Evolutionary conservation across 2,888 invertebrate genomes (phyloP).

Genomic region (Parnassius mnemosyne): DNA sequence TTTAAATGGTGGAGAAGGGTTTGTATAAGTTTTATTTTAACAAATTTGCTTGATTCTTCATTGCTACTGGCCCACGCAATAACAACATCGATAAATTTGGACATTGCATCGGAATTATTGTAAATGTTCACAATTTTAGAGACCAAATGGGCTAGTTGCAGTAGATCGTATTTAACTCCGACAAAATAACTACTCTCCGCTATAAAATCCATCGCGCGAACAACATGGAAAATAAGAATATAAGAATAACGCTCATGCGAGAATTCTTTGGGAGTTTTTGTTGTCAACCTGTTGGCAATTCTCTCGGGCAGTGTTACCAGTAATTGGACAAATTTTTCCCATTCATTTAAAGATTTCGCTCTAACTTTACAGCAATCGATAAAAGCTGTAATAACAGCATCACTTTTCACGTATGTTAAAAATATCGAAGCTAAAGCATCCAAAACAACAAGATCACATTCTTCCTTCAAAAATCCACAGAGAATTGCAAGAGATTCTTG

Average conservation of each 20-base stretch:
- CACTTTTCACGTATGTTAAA: slow-evolving; percentile 76
- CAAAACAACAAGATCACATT: slow-evolving; percentile 47
- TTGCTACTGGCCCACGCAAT: slow-evolving; percentile 67
- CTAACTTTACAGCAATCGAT: slow-evolving; percentile 49
- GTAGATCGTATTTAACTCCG: slow-evolving; percentile 55
- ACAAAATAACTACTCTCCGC: slow-evolving; percentile 55
- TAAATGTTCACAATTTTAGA: slow-evolving; percentile 82
- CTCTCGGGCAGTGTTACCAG: slow-evolving; percentile 85
- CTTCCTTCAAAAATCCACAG: slow-evolving; percentile 69
- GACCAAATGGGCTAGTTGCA: slow-evolving; percentile 77
- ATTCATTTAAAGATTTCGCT: slow-evolving; percentile 45
- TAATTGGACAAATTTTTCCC: slow-evolving; percentile 81
- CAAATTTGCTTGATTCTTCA: slow-evolving; percentile 49
- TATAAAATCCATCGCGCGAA: slow-evolving; percentile 82
- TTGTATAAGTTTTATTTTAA: slow-evolving; percentile 69
- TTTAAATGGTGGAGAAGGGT: slow-evolving; percentile 78
- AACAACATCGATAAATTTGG: slow-evolving; percentile 77
- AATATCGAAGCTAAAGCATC: slow-evolving; percentile 64
- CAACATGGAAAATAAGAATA: slow-evolving; percentile 80
- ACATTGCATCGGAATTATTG: slow-evolving; percentile 67
- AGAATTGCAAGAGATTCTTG: slow-evolving; percentile 71
- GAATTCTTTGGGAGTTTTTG: slow-evolving; percentile 80
- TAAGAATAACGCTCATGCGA: slow-evolving; percentile 79
- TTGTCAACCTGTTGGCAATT: slow-evolving; percentile 84
- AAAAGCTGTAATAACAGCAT: slow-evolving; percentile 77